These are phyloP conservation scores for Sylvia borin DNA, from an alignment of 2,797 vertebrate species.

Conservation along the genomic window DNA sequence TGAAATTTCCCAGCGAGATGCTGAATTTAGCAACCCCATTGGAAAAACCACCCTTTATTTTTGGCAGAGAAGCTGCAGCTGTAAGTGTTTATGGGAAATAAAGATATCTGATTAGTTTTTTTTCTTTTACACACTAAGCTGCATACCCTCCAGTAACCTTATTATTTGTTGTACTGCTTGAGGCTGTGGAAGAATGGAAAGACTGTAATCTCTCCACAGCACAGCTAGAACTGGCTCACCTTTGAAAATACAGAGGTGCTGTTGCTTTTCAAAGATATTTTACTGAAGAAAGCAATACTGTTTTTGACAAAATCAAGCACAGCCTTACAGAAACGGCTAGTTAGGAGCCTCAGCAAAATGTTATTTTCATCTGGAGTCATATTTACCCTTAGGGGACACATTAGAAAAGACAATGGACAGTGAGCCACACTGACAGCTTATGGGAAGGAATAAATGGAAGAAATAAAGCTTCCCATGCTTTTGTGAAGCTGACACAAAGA, in stretches of 20 bases:
- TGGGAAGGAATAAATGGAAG: slow-evolving; percentile 19
- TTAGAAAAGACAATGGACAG: slow-evolving; percentile 59
- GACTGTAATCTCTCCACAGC: neutral
- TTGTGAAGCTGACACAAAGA: slow-evolving; percentile 15
- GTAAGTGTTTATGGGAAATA: slow-evolving; percentile 54
- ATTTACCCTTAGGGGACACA: slow-evolving; percentile 32
- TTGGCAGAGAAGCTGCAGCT: slow-evolving; percentile 16
- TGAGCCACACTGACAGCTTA: slow-evolving; percentile 26
- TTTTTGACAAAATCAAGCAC: slow-evolving; percentile 4
- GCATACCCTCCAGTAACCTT: slow-evolving; percentile 27
- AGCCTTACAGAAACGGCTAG: neutral
- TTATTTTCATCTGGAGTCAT: slow-evolving; percentile 10
- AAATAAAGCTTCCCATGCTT: neutral
- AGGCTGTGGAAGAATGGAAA: slow-evolving; percentile 9
- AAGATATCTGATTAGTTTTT: slow-evolving; percentile 14
- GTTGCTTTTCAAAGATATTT: neutral
- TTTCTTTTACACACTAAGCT: slow-evolving; percentile 1
- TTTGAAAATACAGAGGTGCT: neutral
- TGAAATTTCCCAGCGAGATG: slow-evolving; percentile 20
- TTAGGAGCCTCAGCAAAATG: slow-evolving; percentile 22
- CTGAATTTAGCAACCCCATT: slow-evolving; percentile 10
- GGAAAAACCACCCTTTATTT: neutral
- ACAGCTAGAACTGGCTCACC: neutral
- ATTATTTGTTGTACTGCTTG: neutral
- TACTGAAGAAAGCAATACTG: slow-evolving; percentile 16